Percentiles rank a stretch among this genome's conserved stretches.
Evolutionary conservation across 2,888 invertebrate genomes (phyloP).

Genomic region (Pharmacophagus antenor): DNA sequence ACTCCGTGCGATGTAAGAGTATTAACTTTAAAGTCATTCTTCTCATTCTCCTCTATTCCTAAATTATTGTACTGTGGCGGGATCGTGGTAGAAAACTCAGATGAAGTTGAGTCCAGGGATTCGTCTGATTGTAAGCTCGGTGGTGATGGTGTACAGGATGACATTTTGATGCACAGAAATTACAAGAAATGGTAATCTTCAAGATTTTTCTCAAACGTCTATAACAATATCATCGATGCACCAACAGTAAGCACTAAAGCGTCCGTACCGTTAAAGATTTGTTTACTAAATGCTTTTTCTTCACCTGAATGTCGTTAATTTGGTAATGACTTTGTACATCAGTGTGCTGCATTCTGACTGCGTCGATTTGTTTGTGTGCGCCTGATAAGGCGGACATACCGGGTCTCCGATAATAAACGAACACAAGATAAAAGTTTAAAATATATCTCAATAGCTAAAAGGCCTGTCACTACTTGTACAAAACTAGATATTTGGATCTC

Average conservation of each 20-base stretch:
- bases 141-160: conserved; percentile 56
- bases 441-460: conserved; percentile 74
- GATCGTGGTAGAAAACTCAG: conserved; percentile 49
- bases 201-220: conserved; percentile 28
- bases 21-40: conserved; percentile 45
- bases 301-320: conserved; percentile 77
- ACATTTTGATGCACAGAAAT: conserved; percentile 45
- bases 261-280: conserved; percentile 65
- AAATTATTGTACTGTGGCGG: conserved; percentile 42
- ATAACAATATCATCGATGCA: conserved; percentile 36
- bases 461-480: conserved; percentile 57
- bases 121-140: conserved; percentile 60
- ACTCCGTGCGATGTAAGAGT: conserved; percentile 65
- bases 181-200: conserved; percentile 6
- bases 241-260: conserved; percentile 52
- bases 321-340: conserved; percentile 71
- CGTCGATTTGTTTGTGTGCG: conserved; percentile 60
- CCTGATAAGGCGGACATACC: conserved; percentile 73
- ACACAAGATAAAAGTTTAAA: conserved; percentile 64
- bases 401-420: conserved; percentile 66
- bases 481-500: conserved; percentile 34
- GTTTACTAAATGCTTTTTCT: conserved; percentile 77
- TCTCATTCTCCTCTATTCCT: conserved; percentile 39
- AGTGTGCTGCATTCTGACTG: conserved; percentile 64
- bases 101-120: conserved; percentile 56